A percentile compares a stretch with the other conserved stretches of the same genome.
Evolutionary conservation across 2,797 vertebrate species (phyloP).

Genomic region (Halcyon chelicuti): DNA sequence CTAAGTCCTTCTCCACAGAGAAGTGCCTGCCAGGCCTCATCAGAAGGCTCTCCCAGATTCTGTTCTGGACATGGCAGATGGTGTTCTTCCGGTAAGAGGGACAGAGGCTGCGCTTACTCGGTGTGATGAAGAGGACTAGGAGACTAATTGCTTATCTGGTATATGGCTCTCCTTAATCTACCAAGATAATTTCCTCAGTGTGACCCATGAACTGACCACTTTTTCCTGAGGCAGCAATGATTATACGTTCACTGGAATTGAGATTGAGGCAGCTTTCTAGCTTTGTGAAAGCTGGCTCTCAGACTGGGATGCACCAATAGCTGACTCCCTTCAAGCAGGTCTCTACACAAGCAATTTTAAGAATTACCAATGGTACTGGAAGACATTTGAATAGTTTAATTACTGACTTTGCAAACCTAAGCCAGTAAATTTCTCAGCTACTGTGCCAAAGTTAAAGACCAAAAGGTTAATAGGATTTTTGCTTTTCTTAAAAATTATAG

Average conservation of each 20-base stretch:
- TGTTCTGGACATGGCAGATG: background rate
- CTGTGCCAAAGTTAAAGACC: background rate
- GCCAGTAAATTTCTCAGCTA: background rate
- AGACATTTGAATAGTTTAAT: background rate
- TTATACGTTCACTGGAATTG: background rate
- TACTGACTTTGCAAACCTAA: background rate
- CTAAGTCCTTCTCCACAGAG: background rate
- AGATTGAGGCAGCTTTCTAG: background rate
- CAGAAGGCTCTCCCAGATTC: slow-evolving; percentile 2
- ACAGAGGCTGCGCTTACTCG: background rate
- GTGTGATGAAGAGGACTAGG: background rate
- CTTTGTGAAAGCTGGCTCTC: background rate
- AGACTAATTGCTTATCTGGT: background rate
- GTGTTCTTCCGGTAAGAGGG: background rate
- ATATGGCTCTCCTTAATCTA: background rate
- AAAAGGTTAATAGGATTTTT: background rate
- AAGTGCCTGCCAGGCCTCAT: background rate
- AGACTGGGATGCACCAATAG: background rate
- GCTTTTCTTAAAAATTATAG: background rate
- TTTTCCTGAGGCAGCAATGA: background rate
- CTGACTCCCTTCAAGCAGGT: background rate
- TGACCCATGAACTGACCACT: background rate
- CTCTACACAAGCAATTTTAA: background rate
- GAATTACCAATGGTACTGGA: background rate
- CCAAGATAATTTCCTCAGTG: background rate